Evolutionary conservation across 1,140 invertebrate species (phyloP).

Genomic region (Ceratina australensis): DNA sequence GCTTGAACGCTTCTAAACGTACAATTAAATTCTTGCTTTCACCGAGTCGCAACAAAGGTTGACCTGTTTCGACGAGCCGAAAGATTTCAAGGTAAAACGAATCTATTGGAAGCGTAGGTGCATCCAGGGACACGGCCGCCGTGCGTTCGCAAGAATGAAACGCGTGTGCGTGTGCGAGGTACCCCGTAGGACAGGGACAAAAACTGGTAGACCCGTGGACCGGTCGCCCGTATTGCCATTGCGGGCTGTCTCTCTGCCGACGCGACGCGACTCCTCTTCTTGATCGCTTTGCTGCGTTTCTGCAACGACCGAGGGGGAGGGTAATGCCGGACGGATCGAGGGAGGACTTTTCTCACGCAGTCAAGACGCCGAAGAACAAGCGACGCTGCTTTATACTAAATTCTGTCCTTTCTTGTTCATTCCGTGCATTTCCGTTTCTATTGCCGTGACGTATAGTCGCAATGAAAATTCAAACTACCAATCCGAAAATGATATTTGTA

Average conservation of each 20-base stretch:
- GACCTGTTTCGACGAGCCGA: background rate
- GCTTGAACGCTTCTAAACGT: too few relatives aligned
- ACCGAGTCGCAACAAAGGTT: too few relatives aligned
- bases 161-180: conserved; percentile 29
- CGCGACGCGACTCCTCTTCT: conserved; percentile 47
- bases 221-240: conserved; percentile 68
- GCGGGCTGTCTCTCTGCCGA: conserved; percentile 44
- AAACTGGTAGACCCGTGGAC: conserved; percentile 68
- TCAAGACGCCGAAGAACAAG: conserved; percentile 4
- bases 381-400: background rate
- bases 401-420: too few relatives aligned
- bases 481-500: too few relatives aligned
- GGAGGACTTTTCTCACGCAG: conserved; percentile 61
- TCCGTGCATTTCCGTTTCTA: too few relatives aligned
- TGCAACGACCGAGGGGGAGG: conserved; percentile 31
- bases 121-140: background rate
- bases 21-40: too few relatives aligned
- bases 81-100: background rate
- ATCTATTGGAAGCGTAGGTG: background rate
- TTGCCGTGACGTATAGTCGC: too few relatives aligned
- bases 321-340: conserved; percentile 50
- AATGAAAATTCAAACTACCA: too few relatives aligned
- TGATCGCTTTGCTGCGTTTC: conserved; percentile 62
- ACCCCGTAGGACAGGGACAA: conserved; percentile 56
- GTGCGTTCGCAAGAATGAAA: background rate